Evolutionary conservation across 2,797 vertebrate genomes (phyloP), one percentile per base, ranked within the genome.

Genomic region (Trachops cirrhosus): DNA sequence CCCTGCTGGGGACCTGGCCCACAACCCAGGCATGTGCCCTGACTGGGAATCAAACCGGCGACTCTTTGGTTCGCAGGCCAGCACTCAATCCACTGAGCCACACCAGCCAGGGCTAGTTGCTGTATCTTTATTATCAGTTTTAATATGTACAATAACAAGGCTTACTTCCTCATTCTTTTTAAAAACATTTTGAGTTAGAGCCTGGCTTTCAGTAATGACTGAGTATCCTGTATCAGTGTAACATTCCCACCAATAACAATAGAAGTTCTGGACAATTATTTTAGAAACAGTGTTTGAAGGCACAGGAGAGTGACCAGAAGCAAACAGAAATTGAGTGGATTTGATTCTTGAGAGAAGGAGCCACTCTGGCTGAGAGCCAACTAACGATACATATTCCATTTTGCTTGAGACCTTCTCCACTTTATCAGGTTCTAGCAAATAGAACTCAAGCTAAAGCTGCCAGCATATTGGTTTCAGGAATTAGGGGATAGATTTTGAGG

Each of bases 51-150:
- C 9, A 11, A 57, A 57, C 24, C 4, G 3, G 24, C 2, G 24
- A 57, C 54, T 8, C 24, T 26, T 57, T 57, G 54, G 54, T 57
- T 57, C 24, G 0, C 57, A 59, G 22, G 24, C 24, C 1, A 0
- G 57, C 24, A 12, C 54, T 57, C 54, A 57, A 26, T 57, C 54
- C 54, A 26, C 57, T 59, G 57, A 59, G 22, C 22, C 9, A 57
- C 54, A 57, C 22, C 22, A 57, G 54, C 54, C 54, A 57, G 57
- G 57, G 24, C 57, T 82, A 70, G 41, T 92, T 86, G 48, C 64
- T 93, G 1, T 78, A 5, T 93, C 86, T 96, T 96, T 86, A 82
- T 91, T 54, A 77, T 91, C 48, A 95, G 0, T 67, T 86, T 87
- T 87, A 92, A 74, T 85, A 80, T 68, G 41, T 91, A 15, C 11